Percentiles rank a stretch among this genome's conserved stretches.
Conservation (phyloP, 2,797 vertebrate genomes). For the Paguma larvata region DNA sequence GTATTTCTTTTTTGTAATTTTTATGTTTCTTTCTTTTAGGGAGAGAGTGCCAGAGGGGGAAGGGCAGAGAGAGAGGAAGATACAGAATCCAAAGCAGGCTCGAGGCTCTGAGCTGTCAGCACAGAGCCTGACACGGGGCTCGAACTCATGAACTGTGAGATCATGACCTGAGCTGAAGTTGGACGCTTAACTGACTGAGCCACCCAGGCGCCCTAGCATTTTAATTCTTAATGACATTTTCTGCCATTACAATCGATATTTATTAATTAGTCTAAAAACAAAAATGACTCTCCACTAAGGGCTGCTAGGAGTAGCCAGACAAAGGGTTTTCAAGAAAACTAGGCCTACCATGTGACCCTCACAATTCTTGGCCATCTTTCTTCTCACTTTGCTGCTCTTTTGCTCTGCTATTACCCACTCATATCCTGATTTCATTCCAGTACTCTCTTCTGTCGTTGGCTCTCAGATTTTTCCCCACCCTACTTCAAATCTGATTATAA, state of each 20-base stretch:
- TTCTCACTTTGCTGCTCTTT: neutral
- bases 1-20: no score
- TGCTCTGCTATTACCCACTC: neutral
- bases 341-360: neutral
- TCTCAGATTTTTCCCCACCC: neutral
- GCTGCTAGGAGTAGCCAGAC: constrained; percentile 52
- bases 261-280: constrained; percentile 57
- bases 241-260: constrained; percentile 59
- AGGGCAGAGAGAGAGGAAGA: no score
- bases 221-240: constrained; percentile 72
- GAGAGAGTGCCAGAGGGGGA: no score
- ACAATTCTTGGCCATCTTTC: neutral
- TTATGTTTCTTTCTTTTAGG: no score
- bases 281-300: constrained; percentile 20
- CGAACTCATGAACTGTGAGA: no score
- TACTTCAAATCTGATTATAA: neutral
- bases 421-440: neutral
- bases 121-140: no score
- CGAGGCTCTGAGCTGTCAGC: no score
- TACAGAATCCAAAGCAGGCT: no score
- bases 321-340: neutral
- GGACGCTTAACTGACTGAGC: no score
- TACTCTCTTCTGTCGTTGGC: neutral
- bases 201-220: neutral
- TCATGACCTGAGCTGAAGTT: no score